Evolutionary conservation across 2,797 vertebrate genomes (phyloP).

Genomic region (Peromyscus melanophrys): DNA sequence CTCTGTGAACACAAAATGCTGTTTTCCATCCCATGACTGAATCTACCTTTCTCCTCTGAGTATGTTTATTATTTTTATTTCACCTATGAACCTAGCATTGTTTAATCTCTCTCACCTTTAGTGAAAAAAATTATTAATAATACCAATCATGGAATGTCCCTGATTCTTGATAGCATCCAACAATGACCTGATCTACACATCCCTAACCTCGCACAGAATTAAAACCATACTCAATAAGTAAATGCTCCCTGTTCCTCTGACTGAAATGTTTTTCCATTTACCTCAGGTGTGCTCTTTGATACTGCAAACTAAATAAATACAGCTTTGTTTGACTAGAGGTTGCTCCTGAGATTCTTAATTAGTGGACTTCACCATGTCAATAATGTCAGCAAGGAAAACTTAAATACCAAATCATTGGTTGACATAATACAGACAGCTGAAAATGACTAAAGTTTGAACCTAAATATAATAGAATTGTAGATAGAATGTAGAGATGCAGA

Average conservation of each 20-base stretch:
- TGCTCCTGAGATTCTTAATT: not conserved
- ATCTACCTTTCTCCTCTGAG: not conserved
- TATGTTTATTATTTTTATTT: not conserved
- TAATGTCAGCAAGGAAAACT: not conserved
- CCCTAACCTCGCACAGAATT: not conserved
- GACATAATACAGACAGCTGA: not conserved
- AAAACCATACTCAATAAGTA: not conserved
- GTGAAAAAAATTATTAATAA: not conserved
- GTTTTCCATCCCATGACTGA: not conserved
- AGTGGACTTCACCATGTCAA: not conserved
- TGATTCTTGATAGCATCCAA: not conserved
- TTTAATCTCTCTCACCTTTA: not conserved
- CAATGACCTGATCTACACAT: not conserved
- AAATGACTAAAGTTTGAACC: constrained; percentile 24
- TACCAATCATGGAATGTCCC: not conserved
- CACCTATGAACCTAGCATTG: not conserved
- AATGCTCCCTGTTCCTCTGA: not conserved
- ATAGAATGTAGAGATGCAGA: not conserved
- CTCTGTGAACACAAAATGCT: not conserved
- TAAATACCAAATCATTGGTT: constrained; percentile 12
- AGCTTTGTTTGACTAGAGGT: not conserved
- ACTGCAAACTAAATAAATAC: constrained; percentile 21
- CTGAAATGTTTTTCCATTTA: not conserved
- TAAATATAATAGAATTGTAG: not conserved
- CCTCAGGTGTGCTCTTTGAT: not conserved